Base-by-base conservation (phyloP, 2,888 invertebrate species). In the Seladonia tumulorum region DNA sequence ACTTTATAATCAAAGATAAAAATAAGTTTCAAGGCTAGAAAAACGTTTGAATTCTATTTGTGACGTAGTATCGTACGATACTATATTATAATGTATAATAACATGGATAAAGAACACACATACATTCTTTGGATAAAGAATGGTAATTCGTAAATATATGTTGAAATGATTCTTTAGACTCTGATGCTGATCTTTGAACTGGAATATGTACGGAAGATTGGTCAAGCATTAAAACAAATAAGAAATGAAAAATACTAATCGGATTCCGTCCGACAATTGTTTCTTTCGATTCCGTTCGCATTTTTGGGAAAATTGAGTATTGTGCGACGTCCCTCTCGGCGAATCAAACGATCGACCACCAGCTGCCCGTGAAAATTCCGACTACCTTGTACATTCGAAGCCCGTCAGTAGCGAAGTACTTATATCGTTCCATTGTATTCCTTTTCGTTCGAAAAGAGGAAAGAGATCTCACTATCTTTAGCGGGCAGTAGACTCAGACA, bases 381-480 rank as follows among this genome's bases (percentile, higher is more conserved):
- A 60, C 71, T 81, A 71, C 83, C 86, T 88, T 89, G 91, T 91
- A 91, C 87, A 91, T 88, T 91, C 63, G 78, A 87, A 82, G 81
- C 84, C 86, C 88, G 74, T 85, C 79, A 73, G 83, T 91, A 89
- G 88, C 83, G 81, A 85, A 83, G 91, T 90, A 91, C 90, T 91
- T 91, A 90, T 88, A 90, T 88, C 91, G 83, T 82, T 90, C 89
- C 83, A 86, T 87, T 70, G 75, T 83, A 83, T 85, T 87, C 84
- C 80, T 87, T 85, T 91, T 85, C 79, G 82, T 88, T 90, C 79
- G 79, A 87, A 68, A 57, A 76, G 77, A 66, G 39, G 73, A 73
- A 76, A 73, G 74, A 75, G 29, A 85, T 63, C 72, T 85, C 75
- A 79, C 83, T 78, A 68, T 83, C 71, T 83, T 76, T 79, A 83